Conservation (phyloP, 2,888 invertebrate species). For the Carterocephalus palaemon region DNA sequence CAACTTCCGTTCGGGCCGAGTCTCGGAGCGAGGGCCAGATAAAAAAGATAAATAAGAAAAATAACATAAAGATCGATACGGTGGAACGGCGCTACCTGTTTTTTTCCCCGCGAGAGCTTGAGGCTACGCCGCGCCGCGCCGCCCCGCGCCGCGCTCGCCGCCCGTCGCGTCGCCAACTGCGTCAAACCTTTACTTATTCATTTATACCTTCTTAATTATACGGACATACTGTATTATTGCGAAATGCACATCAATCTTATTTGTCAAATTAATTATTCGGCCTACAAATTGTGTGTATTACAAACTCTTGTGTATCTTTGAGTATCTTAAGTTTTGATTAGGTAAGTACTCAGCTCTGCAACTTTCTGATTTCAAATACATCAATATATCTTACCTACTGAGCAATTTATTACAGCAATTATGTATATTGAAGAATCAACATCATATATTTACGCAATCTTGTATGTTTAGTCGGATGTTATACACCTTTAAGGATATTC, state of each 20-base stretch:
- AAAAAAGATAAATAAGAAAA: conserved; percentile 76
- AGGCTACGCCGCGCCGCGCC: conserved; percentile 45
- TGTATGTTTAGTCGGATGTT: too few species aligned
- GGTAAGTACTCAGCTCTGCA: too few species aligned
- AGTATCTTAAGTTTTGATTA: too few species aligned
- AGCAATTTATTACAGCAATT: too few species aligned
- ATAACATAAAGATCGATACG: conserved; percentile 75
- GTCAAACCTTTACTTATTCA: conserved; percentile 35
- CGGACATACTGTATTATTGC: conserved; percentile 1
- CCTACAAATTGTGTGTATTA: too few species aligned
- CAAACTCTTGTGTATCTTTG: too few species aligned
- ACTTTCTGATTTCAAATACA: too few species aligned
- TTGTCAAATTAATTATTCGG: background rate
- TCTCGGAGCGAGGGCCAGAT: conserved; percentile 64
- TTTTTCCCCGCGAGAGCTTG: conserved; percentile 60
- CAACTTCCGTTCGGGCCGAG: conserved; percentile 75
- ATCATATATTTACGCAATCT: too few species aligned
- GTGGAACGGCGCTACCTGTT: conserved; percentile 75
- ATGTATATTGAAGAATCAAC: too few species aligned
- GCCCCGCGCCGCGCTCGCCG: conserved; percentile 53
- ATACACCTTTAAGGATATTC: too few species aligned
- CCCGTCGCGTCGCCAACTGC: conserved; percentile 42
- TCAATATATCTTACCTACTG: too few species aligned
- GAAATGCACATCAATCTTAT: background rate
- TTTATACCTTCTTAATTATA: conserved; percentile 25